Percentiles rank a stretch among this genome's conserved stretches.
These are phyloP conservation scores for Hetaerina titia DNA, from an alignment of 2,888 invertebrate genomes.

Conservation along the genomic window DNA sequence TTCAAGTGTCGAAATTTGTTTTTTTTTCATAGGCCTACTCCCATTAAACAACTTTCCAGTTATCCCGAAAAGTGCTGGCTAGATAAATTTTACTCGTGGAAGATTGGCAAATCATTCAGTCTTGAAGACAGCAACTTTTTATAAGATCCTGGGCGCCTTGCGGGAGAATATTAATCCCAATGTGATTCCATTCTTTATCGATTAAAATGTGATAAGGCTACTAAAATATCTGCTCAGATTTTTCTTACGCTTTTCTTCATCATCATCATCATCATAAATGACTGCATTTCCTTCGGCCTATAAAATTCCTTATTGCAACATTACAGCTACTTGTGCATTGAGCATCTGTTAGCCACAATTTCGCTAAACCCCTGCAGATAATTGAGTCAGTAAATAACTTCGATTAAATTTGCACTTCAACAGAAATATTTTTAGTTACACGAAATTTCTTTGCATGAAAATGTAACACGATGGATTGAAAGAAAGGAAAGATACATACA, in stretches of 20 bases:
- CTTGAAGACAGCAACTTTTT: slow-evolving; percentile 38
- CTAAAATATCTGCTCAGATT: slow-evolving; percentile 62
- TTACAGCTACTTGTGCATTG: background rate
- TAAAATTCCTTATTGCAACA: slow-evolving; percentile 32
- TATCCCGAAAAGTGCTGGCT: slow-evolving; percentile 27
- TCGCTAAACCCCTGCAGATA: slow-evolving; percentile 6
- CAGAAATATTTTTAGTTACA: slow-evolving; percentile 17
- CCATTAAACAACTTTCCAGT: slow-evolving; percentile 33
- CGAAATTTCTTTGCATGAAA: slow-evolving; percentile 42
- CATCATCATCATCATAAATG: slow-evolving; percentile 37
- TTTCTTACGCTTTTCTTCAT: slow-evolving; percentile 53
- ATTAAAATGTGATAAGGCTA: slow-evolving; percentile 66
- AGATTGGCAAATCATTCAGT: slow-evolving; percentile 53
- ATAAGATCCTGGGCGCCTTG: slow-evolving; percentile 60
- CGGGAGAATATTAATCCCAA: slow-evolving; percentile 51
- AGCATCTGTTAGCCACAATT: slow-evolving; percentile 44
- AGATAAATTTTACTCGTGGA: slow-evolving; percentile 52
- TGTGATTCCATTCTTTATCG: slow-evolving; percentile 65
- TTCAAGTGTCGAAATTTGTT: slow-evolving; percentile 58
- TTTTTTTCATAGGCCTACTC: slow-evolving; percentile 53
- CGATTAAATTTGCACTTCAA: slow-evolving; percentile 25
- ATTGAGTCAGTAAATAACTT: background rate
- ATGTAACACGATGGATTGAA: slow-evolving; percentile 27
- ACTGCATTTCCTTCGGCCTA: slow-evolving; percentile 57
- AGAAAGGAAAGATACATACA: slow-evolving; percentile 25